Percentiles rank a stretch among this genome's conserved stretches.
Conservation (phyloP, 2,113 vertebrate genomes). For the Pan troglodytes region DNA sequence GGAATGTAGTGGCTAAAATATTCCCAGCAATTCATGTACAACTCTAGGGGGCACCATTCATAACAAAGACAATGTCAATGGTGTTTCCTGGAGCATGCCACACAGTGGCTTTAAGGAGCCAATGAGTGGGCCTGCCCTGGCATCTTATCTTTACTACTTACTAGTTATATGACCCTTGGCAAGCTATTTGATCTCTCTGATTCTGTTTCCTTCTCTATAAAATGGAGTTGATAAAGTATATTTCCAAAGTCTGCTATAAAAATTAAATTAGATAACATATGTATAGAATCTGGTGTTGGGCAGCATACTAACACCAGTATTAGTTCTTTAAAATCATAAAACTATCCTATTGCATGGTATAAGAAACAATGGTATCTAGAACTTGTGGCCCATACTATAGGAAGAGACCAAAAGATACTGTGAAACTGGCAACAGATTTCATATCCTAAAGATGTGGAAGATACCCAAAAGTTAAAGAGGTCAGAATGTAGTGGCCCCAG, state of each 20-base stretch:
- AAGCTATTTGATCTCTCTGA: slow-evolving; percentile 10
- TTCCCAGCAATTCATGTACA: not conserved
- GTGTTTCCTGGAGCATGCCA: not conserved
- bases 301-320: not conserved
- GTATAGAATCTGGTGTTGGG: not conserved
- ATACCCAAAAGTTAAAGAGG: not conserved
- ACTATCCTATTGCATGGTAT: not conserved
- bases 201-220: slow-evolving; percentile 38
- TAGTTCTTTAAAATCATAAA: slow-evolving; percentile 31
- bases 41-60: not conserved
- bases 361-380: not conserved
- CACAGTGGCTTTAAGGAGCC: not conserved
- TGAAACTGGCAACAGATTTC: not conserved
- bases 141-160: not conserved
- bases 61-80: not conserved
- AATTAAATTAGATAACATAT: slow-evolving; percentile 16
- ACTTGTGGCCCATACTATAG: not conserved
- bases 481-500: not conserved
- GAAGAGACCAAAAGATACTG: not conserved
- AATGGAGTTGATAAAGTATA: slow-evolving; percentile 18
- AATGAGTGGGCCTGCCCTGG: not conserved
- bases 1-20: not conserved
- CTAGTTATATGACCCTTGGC: not conserved
- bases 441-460: not conserved
- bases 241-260: slow-evolving; percentile 40